A percentile compares a stretch with the other conserved stretches of the same genome.
Conservation (phyloP, 2,797 vertebrate genomes). For the Acipenser transmontanus region DNA sequence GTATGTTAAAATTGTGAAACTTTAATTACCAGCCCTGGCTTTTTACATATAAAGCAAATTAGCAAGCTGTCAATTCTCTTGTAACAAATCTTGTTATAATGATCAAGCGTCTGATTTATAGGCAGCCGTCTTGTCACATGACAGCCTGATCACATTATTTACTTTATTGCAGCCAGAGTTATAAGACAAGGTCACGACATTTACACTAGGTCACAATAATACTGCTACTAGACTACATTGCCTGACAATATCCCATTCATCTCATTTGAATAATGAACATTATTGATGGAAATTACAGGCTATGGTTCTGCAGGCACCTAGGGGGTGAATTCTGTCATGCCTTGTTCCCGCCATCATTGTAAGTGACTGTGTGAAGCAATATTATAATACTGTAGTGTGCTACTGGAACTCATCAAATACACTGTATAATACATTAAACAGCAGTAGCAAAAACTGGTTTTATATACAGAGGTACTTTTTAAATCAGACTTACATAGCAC, state of each 20-base stretch:
- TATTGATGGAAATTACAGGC: constrained; percentile 60
- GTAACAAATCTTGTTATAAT: constrained; percentile 61
- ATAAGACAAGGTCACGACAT: constrained; percentile 64
- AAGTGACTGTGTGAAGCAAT: constrained; percentile 19
- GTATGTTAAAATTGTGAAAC: constrained; percentile 13
- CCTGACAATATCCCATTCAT: constrained; percentile 67
- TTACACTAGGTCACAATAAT: constrained; percentile 75
- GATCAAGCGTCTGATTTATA: constrained; percentile 64
- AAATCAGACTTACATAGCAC: too few species aligned
- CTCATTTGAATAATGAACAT: constrained; percentile 79
- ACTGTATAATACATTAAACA: not conserved
- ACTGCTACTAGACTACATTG: constrained; percentile 43
- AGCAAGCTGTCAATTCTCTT: constrained; percentile 54
- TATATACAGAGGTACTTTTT: too few species aligned
- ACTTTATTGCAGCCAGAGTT: constrained; percentile 44
- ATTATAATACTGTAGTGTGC: constrained; percentile 17
- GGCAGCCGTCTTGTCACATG: constrained; percentile 51
- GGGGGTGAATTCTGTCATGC: constrained; percentile 38
- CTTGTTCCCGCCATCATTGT: constrained; percentile 19
- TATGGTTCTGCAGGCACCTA: constrained; percentile 36
- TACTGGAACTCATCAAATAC: not conserved
- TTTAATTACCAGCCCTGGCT: constrained; percentile 26
- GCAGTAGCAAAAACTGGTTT: not conserved
- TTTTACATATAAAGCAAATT: constrained; percentile 49
- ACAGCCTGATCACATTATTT: constrained; percentile 61